A percentile compares a stretch with the other conserved stretches of the same genome.
phyloP scores from a whole-genome alignment of 2,797 vertebrate species.

The Crax fasciolata region DNA sequence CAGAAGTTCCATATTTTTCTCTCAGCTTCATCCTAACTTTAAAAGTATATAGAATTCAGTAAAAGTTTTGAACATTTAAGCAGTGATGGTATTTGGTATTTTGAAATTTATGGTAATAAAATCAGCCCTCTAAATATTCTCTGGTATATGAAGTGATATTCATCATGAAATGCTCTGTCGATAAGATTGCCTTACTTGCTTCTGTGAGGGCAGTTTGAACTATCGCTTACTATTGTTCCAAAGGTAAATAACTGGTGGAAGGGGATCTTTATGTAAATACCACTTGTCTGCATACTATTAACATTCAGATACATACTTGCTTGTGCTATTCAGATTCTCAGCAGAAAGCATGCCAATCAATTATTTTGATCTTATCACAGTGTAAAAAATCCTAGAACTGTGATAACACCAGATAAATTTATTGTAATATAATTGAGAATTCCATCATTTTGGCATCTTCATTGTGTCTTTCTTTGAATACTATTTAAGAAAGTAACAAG shows the following conservation, averaged over 20 bases:
- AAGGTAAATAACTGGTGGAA: conserved; percentile 55
- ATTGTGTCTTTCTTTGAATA: conserved; percentile 49
- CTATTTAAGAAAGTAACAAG: conserved; percentile 22
- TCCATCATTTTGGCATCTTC: conserved; percentile 67
- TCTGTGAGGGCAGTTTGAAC: neutral
- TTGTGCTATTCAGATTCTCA: conserved; percentile 30
- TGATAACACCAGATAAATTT: conserved; percentile 60
- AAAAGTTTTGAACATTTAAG: neutral
- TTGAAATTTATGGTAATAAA: conserved; percentile 42
- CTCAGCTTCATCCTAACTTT: neutral
- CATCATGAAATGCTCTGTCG: neutral
- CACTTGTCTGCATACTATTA: conserved; percentile 55
- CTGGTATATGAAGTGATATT: neutral
- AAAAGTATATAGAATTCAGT: neutral
- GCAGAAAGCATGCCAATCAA: conserved; percentile 47
- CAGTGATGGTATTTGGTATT: neutral
- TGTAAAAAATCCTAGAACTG: conserved; percentile 57
- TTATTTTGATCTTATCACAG: conserved; percentile 72
- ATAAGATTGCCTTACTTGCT: conserved; percentile 8
- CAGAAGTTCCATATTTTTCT: neutral
- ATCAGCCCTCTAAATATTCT: conserved; percentile 1
- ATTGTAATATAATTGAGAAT: conserved; percentile 67
- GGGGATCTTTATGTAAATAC: conserved; percentile 53
- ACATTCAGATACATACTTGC: conserved; percentile 45
- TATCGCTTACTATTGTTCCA: neutral